Evolutionary conservation across 1,140 invertebrate species (phyloP).

Genomic region (Solenopsis invicta): DNA sequence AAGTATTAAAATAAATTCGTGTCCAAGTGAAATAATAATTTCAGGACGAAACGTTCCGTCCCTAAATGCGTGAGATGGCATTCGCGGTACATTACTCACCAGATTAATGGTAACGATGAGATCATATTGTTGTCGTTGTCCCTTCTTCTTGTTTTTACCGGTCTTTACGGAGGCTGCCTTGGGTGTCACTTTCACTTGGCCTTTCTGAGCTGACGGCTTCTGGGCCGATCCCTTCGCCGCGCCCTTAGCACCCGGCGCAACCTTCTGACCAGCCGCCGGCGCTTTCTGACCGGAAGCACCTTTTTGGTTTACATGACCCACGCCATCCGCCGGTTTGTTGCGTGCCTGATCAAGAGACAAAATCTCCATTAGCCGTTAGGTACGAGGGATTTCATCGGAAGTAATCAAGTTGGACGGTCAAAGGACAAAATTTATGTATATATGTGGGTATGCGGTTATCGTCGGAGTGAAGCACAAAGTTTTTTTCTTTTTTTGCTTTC

Average conservation of each 20-base stretch:
- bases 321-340: constrained; percentile 93
- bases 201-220: constrained; percentile 86
- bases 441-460: neutral
- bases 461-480: neutral
- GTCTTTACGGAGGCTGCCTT: constrained; percentile 89
- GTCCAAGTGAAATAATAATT: neutral
- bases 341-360: constrained; percentile 88
- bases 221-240: constrained; percentile 83
- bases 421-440: neutral
- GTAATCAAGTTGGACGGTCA: neutral
- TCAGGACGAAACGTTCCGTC: neutral
- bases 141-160: constrained; percentile 92
- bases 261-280: constrained; percentile 88
- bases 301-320: constrained; percentile 91
- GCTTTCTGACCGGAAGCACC: constrained; percentile 87
- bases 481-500: neutral
- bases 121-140: constrained; percentile 93
- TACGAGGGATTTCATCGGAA: neutral
- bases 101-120: constrained; percentile 94
- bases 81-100: constrained; percentile 87
- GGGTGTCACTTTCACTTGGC: constrained; percentile 84
- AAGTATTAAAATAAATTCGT: no score
- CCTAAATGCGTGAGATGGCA: neutral
- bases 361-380: constrained; percentile 23
- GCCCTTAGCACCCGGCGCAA: constrained; percentile 88